phyloP scores from a whole-genome alignment of 1,140 invertebrate genomes.

The Arctopsyche grandis region DNA sequence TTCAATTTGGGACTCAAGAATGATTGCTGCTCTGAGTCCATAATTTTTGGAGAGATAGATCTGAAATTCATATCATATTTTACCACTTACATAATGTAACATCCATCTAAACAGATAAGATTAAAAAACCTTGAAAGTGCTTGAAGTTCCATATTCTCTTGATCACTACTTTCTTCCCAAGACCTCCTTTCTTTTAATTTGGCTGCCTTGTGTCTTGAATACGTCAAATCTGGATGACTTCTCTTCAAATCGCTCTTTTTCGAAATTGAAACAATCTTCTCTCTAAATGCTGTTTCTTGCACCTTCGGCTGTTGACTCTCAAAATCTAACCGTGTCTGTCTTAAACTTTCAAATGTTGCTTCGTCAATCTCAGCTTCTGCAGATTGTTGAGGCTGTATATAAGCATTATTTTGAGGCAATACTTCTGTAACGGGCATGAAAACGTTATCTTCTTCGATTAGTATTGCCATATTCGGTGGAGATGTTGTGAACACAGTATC shows the following conservation, averaged over 20 bases:
- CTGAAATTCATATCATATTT: conserved; percentile 55
- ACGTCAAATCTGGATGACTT: conserved; percentile 63
- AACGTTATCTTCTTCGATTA: conserved; percentile 54
- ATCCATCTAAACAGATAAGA: neutral
- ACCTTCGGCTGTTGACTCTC: conserved; percentile 4
- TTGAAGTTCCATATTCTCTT: conserved; percentile 64
- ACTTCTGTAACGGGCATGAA: neutral
- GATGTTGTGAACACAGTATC: conserved; percentile 71
- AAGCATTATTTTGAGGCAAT: neutral
- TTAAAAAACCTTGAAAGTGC: conserved; percentile 57
- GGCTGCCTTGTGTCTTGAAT: conserved; percentile 63
- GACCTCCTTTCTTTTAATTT: conserved; percentile 63
- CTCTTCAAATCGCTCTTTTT: conserved; percentile 60
- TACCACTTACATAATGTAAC: neutral
- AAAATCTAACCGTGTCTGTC: conserved; percentile 11
- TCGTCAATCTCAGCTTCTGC: conserved; percentile 24
- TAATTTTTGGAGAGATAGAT: conserved; percentile 62
- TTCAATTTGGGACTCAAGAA: conserved; percentile 61
- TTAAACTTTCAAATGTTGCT: conserved; percentile 7
- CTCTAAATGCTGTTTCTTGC: conserved; percentile 1
- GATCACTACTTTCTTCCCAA: conserved; percentile 65
- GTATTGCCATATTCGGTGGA: conserved; percentile 59
- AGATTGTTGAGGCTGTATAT: neutral
- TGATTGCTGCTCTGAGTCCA: conserved; percentile 60
- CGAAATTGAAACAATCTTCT: neutral